Evolutionary conservation across 2,797 vertebrate genomes (phyloP).

Genomic region (Sternotherus odoratus): DNA sequence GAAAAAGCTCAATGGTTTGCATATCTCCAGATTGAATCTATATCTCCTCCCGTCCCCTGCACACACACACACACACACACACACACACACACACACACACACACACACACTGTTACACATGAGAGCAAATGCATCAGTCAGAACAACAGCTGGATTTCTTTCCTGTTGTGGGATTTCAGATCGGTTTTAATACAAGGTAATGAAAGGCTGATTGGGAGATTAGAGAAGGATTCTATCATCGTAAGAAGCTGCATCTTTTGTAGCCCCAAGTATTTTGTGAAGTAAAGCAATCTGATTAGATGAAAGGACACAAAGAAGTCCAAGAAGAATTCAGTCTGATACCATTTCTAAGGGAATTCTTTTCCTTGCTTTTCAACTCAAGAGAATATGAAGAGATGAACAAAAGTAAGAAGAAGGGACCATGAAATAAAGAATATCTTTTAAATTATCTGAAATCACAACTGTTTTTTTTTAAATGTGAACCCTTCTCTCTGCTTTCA

Average conservation of each 20-base stretch:
- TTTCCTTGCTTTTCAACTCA: neutral
- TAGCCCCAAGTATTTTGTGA: neutral
- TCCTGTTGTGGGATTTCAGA: constrained; percentile 60
- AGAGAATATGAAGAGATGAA: neutral
- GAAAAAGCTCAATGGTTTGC: constrained; percentile 37
- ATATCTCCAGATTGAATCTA: constrained; percentile 49
- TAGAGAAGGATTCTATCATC: neutral
- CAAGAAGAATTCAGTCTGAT: neutral
- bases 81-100: too few relatives aligned
- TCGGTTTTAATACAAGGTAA: constrained; percentile 56
- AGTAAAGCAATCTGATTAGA: neutral
- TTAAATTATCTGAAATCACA: neutral
- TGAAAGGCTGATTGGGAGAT: constrained; percentile 42
- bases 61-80: too few relatives aligned
- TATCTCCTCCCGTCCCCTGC: neutral
- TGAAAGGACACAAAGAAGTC: neutral
- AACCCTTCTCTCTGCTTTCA: neutral
- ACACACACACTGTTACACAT: constrained; percentile 13
- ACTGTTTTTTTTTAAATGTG: neutral
- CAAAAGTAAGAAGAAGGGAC: neutral
- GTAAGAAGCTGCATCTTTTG: neutral
- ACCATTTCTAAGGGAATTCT: neutral
- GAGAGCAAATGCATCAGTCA: constrained; percentile 26
- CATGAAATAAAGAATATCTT: neutral
- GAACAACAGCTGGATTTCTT: constrained; percentile 41